phyloP scores from a whole-genome alignment of 2,113 vertebrate species.

The Condylura cristata region DNA sequence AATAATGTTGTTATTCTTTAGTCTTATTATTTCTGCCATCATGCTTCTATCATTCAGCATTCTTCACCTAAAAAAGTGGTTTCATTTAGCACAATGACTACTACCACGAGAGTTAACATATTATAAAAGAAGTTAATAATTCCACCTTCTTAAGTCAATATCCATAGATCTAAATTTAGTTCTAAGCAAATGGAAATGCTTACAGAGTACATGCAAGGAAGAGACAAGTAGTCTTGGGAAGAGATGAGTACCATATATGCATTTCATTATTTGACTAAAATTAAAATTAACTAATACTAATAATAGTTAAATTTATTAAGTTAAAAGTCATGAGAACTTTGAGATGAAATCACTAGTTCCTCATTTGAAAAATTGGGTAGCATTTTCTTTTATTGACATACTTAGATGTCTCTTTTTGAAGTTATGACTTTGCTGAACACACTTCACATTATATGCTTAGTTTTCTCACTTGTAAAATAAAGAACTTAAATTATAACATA shows the following conservation, averaged over 20 bases:
- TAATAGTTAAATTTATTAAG: neutral
- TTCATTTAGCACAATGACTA: neutral
- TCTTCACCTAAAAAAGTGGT: neutral
- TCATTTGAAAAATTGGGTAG: neutral
- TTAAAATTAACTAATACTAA: neutral
- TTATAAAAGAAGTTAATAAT: constrained; percentile 49
- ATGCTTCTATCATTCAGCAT: constrained; percentile 40
- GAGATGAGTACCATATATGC: neutral
- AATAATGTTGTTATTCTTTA: neutral
- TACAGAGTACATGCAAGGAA: neutral
- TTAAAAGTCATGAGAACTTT: neutral
- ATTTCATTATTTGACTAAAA: neutral
- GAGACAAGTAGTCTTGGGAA: neutral
- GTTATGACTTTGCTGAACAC: neutral
- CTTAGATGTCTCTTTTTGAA: neutral
- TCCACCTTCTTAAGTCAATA: neutral
- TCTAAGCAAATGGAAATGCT: neutral
- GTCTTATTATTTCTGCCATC: constrained; percentile 13
- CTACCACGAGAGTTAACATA: constrained; percentile 47
- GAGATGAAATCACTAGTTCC: neutral
- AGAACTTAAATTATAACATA: neutral
- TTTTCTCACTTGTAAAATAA: neutral
- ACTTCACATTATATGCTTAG: neutral
- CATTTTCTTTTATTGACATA: neutral
- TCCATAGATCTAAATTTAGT: neutral